phyloP scores from a whole-genome alignment of 2,888 invertebrate species.

The Caenorhabditis afra region DNA sequence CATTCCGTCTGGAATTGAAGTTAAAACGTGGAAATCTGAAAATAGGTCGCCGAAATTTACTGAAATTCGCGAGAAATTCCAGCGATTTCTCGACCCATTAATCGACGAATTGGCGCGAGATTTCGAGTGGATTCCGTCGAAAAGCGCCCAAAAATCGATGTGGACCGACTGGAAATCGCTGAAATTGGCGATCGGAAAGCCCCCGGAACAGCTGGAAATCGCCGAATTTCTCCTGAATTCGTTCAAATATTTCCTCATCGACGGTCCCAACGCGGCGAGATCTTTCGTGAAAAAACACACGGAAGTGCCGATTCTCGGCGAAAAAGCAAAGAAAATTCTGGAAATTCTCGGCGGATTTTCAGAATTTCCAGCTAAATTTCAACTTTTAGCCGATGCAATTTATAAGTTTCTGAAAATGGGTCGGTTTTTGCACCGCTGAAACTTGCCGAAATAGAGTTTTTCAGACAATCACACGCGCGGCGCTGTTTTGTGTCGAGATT shows the following conservation, averaged over 20 bases:
- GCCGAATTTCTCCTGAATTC: conserved; percentile 27
- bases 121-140: conserved; percentile 26
- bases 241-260: conserved; percentile 33
- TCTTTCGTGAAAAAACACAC: conserved; percentile 25
- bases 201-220: conserved; percentile 19
- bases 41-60: conserved; percentile 8
- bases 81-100: conserved; percentile 20
- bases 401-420: conserved; percentile 51
- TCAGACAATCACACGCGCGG: conserved; percentile 42
- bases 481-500: conserved; percentile 43
- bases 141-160: conserved; percentile 27
- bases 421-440: conserved; percentile 3
- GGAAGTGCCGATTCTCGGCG: background rate
- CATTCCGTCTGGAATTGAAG: conserved; percentile 53
- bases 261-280: conserved; percentile 33
- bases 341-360: conserved; percentile 48
- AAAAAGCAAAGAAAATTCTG: conserved; percentile 1
- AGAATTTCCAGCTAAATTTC: conserved; percentile 51
- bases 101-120: conserved; percentile 3
- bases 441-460: background rate
- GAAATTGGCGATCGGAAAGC: conserved; percentile 1
- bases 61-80: conserved; percentile 30
- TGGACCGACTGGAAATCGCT: conserved; percentile 45
- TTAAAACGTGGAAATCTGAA: conserved; percentile 45
- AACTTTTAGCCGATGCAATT: conserved; percentile 23